Conservation (phyloP, 2,888 invertebrate species). For the Dioctria rufipes region DNA sequence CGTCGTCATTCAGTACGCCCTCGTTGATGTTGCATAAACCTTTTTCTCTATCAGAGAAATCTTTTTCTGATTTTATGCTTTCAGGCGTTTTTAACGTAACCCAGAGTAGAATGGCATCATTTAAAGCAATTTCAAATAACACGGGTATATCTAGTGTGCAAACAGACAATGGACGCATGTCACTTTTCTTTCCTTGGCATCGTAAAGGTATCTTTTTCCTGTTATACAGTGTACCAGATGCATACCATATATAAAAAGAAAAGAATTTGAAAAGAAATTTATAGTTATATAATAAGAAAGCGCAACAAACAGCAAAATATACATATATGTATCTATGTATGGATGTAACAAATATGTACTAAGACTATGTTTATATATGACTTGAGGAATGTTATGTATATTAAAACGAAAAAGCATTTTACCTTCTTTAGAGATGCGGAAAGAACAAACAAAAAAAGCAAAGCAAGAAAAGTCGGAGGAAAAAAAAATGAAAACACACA, state of each 20-base stretch:
- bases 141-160: constrained; percentile 4
- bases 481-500: no score
- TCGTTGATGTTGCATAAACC: not conserved
- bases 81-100: constrained; percentile 3
- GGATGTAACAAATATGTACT: no score
- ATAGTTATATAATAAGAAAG: not conserved
- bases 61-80: constrained; percentile 21
- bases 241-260: not conserved
- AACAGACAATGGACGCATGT: constrained; percentile 37
- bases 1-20: not conserved
- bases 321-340: no score
- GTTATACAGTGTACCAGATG: not conserved
- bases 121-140: constrained; percentile 17
- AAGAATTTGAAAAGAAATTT: not conserved
- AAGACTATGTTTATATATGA: no score
- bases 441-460: constrained; percentile 11
- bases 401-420: not conserved
- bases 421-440: not conserved
- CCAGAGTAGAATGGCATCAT: constrained; percentile 28
- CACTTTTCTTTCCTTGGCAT: not conserved
- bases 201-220: not conserved
- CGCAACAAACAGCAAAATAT: not conserved
- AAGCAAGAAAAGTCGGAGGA: not conserved
- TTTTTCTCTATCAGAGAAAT: not conserved
- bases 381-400: no score